Conservation (phyloP, 2,113 vertebrate genomes). For the Nycticebus coucang region DNA sequence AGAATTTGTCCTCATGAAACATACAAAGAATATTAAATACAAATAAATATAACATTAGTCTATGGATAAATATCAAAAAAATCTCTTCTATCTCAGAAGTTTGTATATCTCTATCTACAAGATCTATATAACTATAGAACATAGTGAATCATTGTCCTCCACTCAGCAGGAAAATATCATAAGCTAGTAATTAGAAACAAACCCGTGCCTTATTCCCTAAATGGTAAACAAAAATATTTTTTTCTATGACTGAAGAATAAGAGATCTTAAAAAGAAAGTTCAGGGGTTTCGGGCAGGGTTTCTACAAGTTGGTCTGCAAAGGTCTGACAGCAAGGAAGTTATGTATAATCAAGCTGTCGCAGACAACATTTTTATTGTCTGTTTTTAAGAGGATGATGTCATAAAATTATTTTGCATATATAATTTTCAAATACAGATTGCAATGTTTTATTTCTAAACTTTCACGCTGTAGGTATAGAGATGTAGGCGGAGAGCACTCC, state of each 20-base stretch:
- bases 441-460: not conserved
- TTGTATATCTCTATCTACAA: not conserved
- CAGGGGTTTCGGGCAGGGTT: not conserved
- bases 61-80: not conserved
- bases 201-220: not conserved
- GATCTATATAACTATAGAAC: not conserved
- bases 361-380: not conserved
- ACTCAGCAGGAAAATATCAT: not conserved
- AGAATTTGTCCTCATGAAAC: not conserved
- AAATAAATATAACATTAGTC: not conserved
- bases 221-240: not conserved
- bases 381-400: not conserved
- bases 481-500: not conserved
- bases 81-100: not conserved
- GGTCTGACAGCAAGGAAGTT: not conserved
- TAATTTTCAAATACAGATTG: not conserved
- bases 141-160: not conserved
- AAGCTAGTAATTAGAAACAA: not conserved
- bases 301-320: not conserved
- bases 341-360: not conserved
- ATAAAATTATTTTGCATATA: not conserved
- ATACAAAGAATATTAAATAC: not conserved
- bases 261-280: not conserved
- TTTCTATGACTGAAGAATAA: not conserved
- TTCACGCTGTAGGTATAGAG: not conserved